Percentiles rank a stretch among this genome's conserved stretches.
Evolutionary conservation across 2,797 vertebrate species (phyloP).

Genomic region (Mormyrus proboscirostris): DNA sequence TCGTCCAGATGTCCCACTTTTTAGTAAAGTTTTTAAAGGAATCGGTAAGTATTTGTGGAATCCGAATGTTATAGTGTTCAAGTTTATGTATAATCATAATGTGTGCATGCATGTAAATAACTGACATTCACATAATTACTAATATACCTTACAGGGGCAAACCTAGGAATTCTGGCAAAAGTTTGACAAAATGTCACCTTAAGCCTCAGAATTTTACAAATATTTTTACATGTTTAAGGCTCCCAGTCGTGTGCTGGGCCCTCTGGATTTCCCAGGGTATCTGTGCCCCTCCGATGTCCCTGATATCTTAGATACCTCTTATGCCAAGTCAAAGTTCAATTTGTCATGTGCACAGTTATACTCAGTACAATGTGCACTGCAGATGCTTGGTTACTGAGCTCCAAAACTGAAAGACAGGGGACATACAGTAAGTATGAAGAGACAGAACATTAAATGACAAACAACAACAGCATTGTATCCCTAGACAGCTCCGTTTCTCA

Average conservation of each 20-base stretch:
- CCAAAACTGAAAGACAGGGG: background rate
- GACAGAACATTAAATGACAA: background rate
- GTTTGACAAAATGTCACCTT: background rate
- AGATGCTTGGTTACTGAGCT: background rate
- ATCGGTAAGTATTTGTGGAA: background rate
- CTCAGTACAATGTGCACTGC: background rate
- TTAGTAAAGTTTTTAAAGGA: slow-evolving; percentile 12
- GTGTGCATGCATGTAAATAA: background rate
- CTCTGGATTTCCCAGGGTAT: background rate
- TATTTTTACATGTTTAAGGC: too few relatives aligned
- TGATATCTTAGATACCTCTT: background rate
- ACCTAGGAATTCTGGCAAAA: background rate
- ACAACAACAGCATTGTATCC: background rate
- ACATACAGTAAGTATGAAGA: background rate
- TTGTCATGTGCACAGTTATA: background rate
- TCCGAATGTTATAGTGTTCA: background rate
- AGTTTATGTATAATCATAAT: background rate
- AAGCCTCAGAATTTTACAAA: background rate
- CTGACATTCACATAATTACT: background rate
- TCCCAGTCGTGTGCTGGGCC: too few relatives aligned
- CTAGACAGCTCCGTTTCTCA: background rate
- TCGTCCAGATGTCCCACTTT: slow-evolving; percentile 33
- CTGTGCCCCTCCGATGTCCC: background rate
- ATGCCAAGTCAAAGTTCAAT: background rate
- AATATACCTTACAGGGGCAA: background rate